Conservation (phyloP, 2,113 vertebrate species). For the Pachycephala philippinensis region DNA sequence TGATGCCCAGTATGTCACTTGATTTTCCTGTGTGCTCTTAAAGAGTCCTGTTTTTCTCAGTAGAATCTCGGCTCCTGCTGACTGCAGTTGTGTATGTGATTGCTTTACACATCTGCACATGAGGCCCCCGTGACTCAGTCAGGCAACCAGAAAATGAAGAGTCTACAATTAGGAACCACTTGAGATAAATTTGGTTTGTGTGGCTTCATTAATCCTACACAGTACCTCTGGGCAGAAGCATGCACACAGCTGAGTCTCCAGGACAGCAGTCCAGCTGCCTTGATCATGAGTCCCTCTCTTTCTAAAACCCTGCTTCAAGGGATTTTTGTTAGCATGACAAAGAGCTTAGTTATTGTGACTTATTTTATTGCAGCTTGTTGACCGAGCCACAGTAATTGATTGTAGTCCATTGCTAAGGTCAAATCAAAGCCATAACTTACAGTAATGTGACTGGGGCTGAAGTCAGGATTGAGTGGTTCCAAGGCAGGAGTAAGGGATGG, state of each 20-base stretch:
- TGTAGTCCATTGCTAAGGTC: not conserved
- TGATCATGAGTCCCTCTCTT: not conserved
- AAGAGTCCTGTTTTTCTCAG: not conserved
- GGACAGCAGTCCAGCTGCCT: not conserved
- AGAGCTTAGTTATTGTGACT: not conserved
- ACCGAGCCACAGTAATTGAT: not conserved
- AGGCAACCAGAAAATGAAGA: not conserved
- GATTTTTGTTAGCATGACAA: not conserved
- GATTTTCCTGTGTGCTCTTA: not conserved
- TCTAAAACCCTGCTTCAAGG: not conserved
- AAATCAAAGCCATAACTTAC: not conserved
- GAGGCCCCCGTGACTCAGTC: rapidly evolving
- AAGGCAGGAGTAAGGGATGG: not conserved
- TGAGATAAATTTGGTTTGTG: not conserved
- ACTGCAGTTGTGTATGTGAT: not conserved
- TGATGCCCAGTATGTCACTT: not conserved
- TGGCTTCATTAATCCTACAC: not conserved
- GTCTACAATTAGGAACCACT: not conserved
- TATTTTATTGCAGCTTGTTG: not conserved
- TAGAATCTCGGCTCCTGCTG: not conserved
- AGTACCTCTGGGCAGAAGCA: not conserved
- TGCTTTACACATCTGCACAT: not conserved
- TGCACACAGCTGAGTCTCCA: not conserved
- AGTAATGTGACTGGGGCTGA: not conserved
- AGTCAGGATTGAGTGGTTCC: not conserved